Evolutionary conservation across 1,140 invertebrate species (phyloP).

Genomic region (Neocloeon triangulifer): DNA sequence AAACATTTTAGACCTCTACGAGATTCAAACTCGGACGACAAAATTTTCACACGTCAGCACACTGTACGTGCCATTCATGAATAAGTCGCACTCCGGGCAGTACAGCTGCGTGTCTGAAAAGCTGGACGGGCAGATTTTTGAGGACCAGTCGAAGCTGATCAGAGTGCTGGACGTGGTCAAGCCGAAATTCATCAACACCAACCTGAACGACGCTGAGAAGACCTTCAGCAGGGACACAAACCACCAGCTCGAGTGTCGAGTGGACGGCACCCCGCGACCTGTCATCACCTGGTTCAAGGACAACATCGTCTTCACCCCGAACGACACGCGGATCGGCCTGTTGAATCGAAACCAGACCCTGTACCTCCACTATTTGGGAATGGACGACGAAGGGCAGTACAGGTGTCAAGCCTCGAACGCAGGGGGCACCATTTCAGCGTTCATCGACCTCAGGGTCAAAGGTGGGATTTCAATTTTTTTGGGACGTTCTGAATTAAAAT

Average conservation of each 20-base stretch:
- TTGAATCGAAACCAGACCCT: slow-evolving; percentile 14
- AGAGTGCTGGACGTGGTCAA: slow-evolving; percentile 8
- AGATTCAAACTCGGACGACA: background rate
- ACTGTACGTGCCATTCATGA: slow-evolving; percentile 9
- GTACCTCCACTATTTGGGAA: slow-evolving; percentile 16
- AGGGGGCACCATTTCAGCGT: slow-evolving; percentile 13
- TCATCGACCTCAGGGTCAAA: slow-evolving; percentile 17
- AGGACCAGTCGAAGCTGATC: slow-evolving; percentile 10
- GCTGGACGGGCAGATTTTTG: slow-evolving; percentile 8
- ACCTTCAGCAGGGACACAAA: slow-evolving; percentile 9
- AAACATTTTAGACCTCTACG: slow-evolving; percentile 3
- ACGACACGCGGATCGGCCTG: slow-evolving; percentile 14
- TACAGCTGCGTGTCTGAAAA: slow-evolving; percentile 13
- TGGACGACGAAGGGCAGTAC: slow-evolving; percentile 18
- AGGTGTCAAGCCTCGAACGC: slow-evolving; percentile 17
- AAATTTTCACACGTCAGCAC: slow-evolving; percentile 7
- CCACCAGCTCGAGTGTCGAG: slow-evolving; percentile 15
- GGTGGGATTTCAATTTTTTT: slow-evolving; percentile 18
- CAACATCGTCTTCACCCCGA: slow-evolving; percentile 11
- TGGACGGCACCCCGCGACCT: slow-evolving; percentile 19
- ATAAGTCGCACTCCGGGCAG: slow-evolving; percentile 9
- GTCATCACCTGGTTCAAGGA: slow-evolving; percentile 22
- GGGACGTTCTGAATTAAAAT: slow-evolving; percentile 11
- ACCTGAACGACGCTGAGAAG: slow-evolving; percentile 12
- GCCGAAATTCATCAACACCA: slow-evolving; percentile 11